phyloP scores from a whole-genome alignment of 2,113 vertebrate species.

The Alces alces region DNA sequence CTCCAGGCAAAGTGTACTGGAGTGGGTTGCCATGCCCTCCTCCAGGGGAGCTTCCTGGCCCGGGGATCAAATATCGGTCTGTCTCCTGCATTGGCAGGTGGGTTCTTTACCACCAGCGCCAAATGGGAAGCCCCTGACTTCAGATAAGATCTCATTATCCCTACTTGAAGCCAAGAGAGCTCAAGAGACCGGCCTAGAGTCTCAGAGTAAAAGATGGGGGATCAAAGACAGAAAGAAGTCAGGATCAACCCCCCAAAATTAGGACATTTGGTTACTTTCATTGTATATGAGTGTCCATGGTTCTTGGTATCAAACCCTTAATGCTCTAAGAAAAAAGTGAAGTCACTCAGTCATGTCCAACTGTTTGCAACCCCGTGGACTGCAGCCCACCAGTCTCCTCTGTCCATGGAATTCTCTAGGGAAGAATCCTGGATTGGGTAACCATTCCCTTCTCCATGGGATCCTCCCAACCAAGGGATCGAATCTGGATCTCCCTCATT shows the following conservation, averaged over 20 bases:
- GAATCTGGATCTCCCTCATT: neutral
- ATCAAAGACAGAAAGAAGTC: neutral
- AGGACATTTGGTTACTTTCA: neutral
- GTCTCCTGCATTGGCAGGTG: neutral
- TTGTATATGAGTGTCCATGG: neutral
- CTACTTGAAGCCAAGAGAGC: neutral
- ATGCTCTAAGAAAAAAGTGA: neutral
- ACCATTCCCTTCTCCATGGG: neutral
- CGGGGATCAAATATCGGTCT: neutral
- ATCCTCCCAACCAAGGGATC: neutral
- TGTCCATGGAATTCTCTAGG: neutral
- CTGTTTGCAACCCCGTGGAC: neutral
- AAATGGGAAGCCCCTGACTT: neutral
- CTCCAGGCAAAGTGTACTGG: neutral
- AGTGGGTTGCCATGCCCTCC: neutral
- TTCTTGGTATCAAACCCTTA: neutral
- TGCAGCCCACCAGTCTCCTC: neutral
- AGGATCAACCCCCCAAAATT: neutral
- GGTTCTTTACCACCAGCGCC: neutral
- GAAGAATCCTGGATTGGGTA: neutral
- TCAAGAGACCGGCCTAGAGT: neutral
- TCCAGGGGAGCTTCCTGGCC: neutral
- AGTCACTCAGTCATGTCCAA: accelerated
- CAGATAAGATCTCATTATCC: neutral
- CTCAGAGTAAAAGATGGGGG: neutral